Base-by-base conservation (phyloP, 2,113 vertebrate species). In the Melierax canorus region DNA sequence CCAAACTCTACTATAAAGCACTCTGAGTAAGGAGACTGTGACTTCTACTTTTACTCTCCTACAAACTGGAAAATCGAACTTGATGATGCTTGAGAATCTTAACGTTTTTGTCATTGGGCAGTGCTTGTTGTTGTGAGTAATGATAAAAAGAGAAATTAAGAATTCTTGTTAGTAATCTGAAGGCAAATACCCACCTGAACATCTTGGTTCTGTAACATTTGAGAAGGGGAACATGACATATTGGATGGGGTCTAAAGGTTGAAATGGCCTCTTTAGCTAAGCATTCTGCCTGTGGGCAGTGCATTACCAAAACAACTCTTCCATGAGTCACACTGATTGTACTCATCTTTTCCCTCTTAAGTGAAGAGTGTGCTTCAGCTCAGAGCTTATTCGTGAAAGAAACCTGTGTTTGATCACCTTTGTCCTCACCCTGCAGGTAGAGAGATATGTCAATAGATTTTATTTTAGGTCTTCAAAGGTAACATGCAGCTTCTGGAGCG, bases 21-120 rank as follows among this genome's bases (percentile, higher is more conserved):
- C 56, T 76, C 50, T 94, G 84, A 90, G 27, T 82, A 89, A 95
- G 77, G 43, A 75, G 77, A 92, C 69, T 55, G 59, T 91, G 77
- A 94, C 77, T 60, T 94, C 92, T 86, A 34, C 69, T 95, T 92
- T 62, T 60, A 78, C 39, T 68, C n/a, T 94, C n/a, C 26, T 83
- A 67, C 82, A 91, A 92, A 78, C 59, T 90, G 80, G 89, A 87
- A 91, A 94, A 79, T 66, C 26, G 26, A 94, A 82, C 59, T 39
- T 68, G 69, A 85, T 62, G 63, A 74, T 62, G 32, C 89, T 82
- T 73, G 62, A 71, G 85, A 91, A 62, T 39, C 41, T 56, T 58
- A 7, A 39, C 21, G 14, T 41, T 41, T 72, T 81, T 89, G 48
- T 95, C 32, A 45, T 41, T 34, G 69, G 53, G 27, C 38, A 81